Conservation (phyloP, 2,888 invertebrate species). For the Argyra leucocephala region DNA sequence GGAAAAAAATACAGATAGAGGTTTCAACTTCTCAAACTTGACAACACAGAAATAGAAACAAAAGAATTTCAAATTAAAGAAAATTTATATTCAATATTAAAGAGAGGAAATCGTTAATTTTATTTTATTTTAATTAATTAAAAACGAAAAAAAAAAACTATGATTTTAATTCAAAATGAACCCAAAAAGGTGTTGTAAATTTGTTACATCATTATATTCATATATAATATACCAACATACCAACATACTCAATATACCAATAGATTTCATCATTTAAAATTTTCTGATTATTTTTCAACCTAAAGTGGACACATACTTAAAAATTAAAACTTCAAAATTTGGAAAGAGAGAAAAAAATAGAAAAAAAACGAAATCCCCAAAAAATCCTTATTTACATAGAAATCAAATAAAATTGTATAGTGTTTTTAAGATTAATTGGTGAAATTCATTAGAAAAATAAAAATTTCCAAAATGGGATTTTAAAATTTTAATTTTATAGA, state of each 20-base stretch:
- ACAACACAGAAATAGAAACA: no score
- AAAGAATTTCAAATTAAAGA: no score
- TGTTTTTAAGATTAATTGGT: slow-evolving; percentile 3
- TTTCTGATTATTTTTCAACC: background rate
- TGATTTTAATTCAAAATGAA: background rate
- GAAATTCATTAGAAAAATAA: background rate
- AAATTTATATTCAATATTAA: background rate
- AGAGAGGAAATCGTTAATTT: slow-evolving; percentile 2
- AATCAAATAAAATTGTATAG: background rate
- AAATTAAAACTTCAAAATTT: no score
- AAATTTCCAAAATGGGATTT: no score
- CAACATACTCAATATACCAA: background rate
- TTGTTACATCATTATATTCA: background rate
- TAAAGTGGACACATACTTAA: background rate
- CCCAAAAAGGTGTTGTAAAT: background rate
- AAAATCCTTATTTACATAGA: background rate
- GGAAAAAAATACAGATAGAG: no score
- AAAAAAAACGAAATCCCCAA: background rate
- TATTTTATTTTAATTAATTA: slow-evolving; percentile 6
- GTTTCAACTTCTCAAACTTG: no score
- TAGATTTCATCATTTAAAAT: background rate
- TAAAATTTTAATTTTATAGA: no score
- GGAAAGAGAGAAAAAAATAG: background rate
- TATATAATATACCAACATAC: background rate
- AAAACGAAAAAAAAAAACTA: background rate